These are phyloP conservation scores for Oncorhynchus masou DNA, from an alignment of 2,113 vertebrate species.

Conservation along the genomic window DNA sequence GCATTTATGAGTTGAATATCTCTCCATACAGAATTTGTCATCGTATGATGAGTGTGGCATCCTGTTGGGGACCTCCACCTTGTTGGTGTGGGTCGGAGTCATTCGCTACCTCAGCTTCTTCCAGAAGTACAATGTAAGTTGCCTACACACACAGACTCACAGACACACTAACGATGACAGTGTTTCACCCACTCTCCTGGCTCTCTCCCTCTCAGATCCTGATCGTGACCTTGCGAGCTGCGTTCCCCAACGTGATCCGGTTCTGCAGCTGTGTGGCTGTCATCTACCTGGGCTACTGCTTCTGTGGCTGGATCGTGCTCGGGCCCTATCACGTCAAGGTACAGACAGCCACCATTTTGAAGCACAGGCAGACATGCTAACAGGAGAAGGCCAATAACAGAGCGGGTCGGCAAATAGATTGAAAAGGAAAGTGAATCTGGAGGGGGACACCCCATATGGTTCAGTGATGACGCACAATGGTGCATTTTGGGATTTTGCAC, in stretches of 20 bases:
- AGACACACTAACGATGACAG: neutral
- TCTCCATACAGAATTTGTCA: slow-evolving; percentile 78
- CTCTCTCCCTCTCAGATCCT: slow-evolving; percentile 78
- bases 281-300: slow-evolving; percentile 96
- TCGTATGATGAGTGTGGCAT: slow-evolving; percentile 91
- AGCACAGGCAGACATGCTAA: neutral
- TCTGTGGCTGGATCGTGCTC: slow-evolving; percentile 97
- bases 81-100: slow-evolving; percentile 94
- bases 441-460: too few species aligned
- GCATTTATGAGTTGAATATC: neutral
- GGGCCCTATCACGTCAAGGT: slow-evolving; percentile 95
- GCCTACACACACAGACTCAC: neutral
- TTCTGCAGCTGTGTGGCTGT: slow-evolving; percentile 94
- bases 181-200: neutral
- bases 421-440: too few species aligned
- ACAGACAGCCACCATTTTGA: neutral
- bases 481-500: too few species aligned
- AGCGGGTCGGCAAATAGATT: too few species aligned
- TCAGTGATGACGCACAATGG: too few species aligned
- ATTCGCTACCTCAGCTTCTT: slow-evolving; percentile 96
- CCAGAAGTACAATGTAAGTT: slow-evolving; percentile 93
- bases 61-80: slow-evolving; percentile 88
- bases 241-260: slow-evolving; percentile 90
- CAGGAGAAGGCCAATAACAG: too few species aligned
- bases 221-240: slow-evolving; percentile 85